Evolutionary conservation across 2,113 vertebrate genomes (phyloP), one percentile per base, ranked within the genome.

Genomic region (Dryoscopus gambensis): DNA sequence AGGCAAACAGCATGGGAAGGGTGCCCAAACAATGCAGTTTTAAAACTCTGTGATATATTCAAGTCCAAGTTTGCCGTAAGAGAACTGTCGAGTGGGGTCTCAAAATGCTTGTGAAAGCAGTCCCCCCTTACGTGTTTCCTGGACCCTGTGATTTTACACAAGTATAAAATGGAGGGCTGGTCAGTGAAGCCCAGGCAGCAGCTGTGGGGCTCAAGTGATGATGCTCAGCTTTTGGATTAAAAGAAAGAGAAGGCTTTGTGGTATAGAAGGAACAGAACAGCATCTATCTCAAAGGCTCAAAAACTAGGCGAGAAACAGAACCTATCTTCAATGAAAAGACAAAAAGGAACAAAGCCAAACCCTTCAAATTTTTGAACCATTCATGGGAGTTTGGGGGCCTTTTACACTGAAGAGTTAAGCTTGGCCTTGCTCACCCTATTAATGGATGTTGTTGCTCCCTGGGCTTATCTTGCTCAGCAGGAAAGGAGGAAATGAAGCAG

Each of bases 391-490:
- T 52, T 57, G 33, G 56, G 64, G 44, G 15, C 64, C 39, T 81
- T 63, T 71, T 87, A 86, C 31, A 15, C 40, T 6, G 31, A 76
- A 53, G 84, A 91, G 75, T 88, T 85, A 31, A 83, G 59, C 67
- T 62, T 73, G 63, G 70, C 85, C 67, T 88, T 80, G 53, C 85
- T 90, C 40, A 93, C 85, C 85, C 52, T 71, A 1, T 25, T 90
- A 55, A 86, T 42, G 47, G 76, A 35, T 89, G 39, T 46, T 75
- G 16, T 47, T 90, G 56, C 73, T 89, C 77, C 68, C 64, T 53
- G 71, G 52, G 86, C 60, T 96, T 95, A 93, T 80, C 85, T 62
- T 46, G 73, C 76, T 73, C 33, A 90, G 57, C 82, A 93, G 92
- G 68, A 77, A 76, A 40, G 71, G 39, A 78, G 59, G 42, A 65